Conservation (phyloP, 2,797 vertebrate species). For the Smutsia gigantea region DNA sequence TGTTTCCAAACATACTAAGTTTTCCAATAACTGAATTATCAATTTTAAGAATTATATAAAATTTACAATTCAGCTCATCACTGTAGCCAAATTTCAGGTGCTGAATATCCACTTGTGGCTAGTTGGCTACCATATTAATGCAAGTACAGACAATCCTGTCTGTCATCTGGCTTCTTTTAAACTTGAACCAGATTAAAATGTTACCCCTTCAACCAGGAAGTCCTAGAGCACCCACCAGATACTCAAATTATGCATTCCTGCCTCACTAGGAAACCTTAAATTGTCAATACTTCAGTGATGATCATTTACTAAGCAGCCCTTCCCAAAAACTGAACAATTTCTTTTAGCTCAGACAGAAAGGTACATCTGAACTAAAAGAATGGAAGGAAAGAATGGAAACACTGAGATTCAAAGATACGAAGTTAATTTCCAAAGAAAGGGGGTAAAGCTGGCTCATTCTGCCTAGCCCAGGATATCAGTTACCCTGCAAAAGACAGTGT, state of each 20-base stretch:
- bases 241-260: not conserved
- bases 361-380: not conserved
- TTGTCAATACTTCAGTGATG: not conserved
- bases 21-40: conserved; percentile 28
- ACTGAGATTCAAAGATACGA: not conserved
- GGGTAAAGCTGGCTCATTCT: not conserved
- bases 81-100: not conserved
- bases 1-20: conserved; percentile 18
- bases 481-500: conserved; percentile 13
- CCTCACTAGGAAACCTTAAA: not conserved
- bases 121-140: not conserved
- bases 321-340: not conserved
- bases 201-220: not conserved
- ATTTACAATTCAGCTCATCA: not conserved
- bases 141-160: not conserved
- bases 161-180: not conserved
- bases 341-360: conserved; percentile 22
- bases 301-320: not conserved
- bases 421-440: not conserved
- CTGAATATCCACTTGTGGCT: not conserved
- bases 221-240: not conserved
- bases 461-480: conserved; percentile 18
- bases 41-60: conserved; percentile 3
- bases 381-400: not conserved
- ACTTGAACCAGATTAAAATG: not conserved